These are phyloP conservation scores for Grantiella picta DNA, from an alignment of 2,113 vertebrate genomes.

Conservation along the genomic window DNA sequence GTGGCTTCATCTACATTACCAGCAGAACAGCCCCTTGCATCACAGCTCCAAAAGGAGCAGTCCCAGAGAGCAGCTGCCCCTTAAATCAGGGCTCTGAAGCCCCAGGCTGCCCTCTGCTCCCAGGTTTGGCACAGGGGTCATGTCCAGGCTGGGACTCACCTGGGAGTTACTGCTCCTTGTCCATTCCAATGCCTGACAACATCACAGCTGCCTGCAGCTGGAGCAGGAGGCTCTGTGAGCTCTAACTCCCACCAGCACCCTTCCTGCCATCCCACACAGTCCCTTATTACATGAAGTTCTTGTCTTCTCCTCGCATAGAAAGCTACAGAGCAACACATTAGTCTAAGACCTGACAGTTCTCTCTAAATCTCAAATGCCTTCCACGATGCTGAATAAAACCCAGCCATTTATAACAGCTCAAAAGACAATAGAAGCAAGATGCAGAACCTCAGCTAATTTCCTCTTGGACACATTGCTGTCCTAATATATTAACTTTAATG, in stretches of 20 bases:
- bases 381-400: not conserved
- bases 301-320: fast-evolving
- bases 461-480: not conserved
- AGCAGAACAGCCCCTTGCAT: not conserved
- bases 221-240: not conserved
- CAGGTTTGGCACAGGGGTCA: not conserved
- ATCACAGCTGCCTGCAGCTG: not conserved
- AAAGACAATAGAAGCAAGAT: not conserved
- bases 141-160: not conserved
- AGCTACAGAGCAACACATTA: not conserved
- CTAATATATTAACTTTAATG: not conserved
- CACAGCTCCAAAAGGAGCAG: not conserved
- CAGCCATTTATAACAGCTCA: not conserved
- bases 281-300: not conserved
- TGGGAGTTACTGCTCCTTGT: not conserved
- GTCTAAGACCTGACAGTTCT: not conserved
- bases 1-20: not conserved
- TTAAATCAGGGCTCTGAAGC: not conserved
- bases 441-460: not conserved
- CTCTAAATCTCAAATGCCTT: not conserved
- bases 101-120: not conserved
- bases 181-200: fast-evolving
- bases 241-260: not conserved
- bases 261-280: not conserved
- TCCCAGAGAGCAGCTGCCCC: not conserved